phyloP scores from a whole-genome alignment of 2,888 invertebrate genomes.

The Amphipoea oculea region DNA sequence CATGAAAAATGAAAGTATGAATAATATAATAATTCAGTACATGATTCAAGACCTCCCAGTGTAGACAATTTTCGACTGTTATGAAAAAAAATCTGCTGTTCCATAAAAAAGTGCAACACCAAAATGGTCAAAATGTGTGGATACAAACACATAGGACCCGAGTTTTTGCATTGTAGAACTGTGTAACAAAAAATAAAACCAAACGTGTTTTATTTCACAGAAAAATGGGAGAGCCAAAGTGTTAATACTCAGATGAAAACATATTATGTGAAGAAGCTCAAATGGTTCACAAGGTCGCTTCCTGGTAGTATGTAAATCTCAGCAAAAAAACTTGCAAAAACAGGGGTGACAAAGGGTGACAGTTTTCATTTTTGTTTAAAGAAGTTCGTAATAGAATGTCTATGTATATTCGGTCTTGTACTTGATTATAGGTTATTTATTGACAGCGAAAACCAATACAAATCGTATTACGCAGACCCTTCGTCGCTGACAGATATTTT shows the following conservation, averaged over 20 bases:
- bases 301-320: background rate
- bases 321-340: background rate
- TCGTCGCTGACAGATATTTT: background rate
- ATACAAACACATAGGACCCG: background rate
- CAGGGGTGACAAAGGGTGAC: background rate
- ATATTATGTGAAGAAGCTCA: no score
- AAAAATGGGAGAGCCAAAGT: background rate
- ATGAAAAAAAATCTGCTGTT: no score
- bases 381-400: no score
- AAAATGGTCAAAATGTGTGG: no score
- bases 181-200: background rate
- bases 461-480: background rate
- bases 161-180: background rate
- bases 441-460: background rate
- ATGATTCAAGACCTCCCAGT: no score
- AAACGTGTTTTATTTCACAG: background rate
- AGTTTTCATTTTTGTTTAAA: no score
- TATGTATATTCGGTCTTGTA: background rate
- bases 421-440: background rate
- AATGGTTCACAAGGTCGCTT: background rate
- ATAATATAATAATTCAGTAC: no score
- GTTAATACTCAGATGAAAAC: background rate
- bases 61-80: no score
- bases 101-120: no score
- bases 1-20: no score